Percentiles rank a stretch among this genome's conserved stretches.
Evolutionary conservation across 2,888 invertebrate genomes (phyloP).

Genomic region (Leucophora obtusa): DNA sequence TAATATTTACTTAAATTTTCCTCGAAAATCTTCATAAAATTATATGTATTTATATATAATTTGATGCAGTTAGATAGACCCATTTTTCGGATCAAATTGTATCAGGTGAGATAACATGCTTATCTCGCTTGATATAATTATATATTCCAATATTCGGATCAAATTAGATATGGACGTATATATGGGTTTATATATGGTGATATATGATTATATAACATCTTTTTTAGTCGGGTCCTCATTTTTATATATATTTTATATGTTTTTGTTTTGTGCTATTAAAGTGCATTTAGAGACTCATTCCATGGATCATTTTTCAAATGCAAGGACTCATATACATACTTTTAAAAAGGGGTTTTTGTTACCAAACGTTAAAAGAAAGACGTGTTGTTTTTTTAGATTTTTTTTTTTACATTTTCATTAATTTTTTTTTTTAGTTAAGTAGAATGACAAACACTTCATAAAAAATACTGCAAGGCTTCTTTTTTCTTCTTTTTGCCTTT

Average conservation of each 20-base stretch:
- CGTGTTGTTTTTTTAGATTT: slow-evolving; percentile 13
- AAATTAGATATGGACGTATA: too few species aligned
- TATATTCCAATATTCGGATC: too few species aligned
- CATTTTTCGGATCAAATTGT: too few species aligned
- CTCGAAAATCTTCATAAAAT: too few species aligned
- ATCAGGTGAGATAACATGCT: too few species aligned
- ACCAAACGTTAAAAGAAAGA: slow-evolving; percentile 4
- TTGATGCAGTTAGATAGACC: too few species aligned
- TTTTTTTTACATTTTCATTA: slow-evolving; percentile 14
- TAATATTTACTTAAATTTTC: too few species aligned
- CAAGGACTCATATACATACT: background rate
- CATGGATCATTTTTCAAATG: slow-evolving; percentile 1
- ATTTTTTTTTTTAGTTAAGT: slow-evolving; percentile 19
- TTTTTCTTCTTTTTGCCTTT: slow-evolving; percentile 13
- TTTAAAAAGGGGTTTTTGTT: slow-evolving; percentile 9
- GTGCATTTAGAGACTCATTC: slow-evolving; percentile 23
- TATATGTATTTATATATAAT: too few species aligned
- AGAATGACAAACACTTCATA: slow-evolving; percentile 48
- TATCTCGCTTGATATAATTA: too few species aligned
- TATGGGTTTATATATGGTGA: too few species aligned
- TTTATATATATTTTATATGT: slow-evolving; percentile 26
- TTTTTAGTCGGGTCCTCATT: too few species aligned
- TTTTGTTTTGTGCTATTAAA: slow-evolving; percentile 27
- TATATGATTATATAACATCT: too few species aligned
- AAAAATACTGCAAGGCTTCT: slow-evolving; percentile 35